Evolutionary conservation across 1,140 invertebrate genomes (phyloP).

Genomic region (Macrocentrus cingulum): DNA sequence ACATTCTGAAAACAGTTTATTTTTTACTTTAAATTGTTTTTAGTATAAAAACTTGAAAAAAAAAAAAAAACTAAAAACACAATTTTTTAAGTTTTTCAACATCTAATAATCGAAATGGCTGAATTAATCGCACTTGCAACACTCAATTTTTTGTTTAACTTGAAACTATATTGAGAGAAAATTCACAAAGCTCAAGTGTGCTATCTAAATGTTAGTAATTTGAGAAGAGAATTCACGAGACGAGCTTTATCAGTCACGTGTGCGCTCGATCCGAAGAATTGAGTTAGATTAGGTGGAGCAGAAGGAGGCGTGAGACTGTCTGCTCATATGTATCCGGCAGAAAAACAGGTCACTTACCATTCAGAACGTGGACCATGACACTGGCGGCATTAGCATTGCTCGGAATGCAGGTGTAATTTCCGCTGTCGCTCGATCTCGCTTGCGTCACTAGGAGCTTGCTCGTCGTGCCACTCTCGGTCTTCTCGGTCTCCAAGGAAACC

Average conservation of each 20-base stretch:
- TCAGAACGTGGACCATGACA: conserved; percentile 85
- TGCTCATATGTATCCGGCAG: not conserved
- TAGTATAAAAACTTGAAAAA: too few species aligned
- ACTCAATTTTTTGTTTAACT: too few species aligned
- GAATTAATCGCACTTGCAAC: too few species aligned
- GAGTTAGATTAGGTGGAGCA: conserved; percentile 24
- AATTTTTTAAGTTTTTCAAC: too few species aligned
- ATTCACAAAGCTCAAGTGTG: too few species aligned
- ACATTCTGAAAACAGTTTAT: too few species aligned
- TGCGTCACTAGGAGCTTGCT: conserved; percentile 87
- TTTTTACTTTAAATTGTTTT: too few species aligned
- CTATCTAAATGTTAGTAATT: too few species aligned
- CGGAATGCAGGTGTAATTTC: conserved; percentile 86
- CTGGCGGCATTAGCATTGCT: conserved; percentile 85
- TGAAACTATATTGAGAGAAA: too few species aligned
- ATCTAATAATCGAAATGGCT: too few species aligned
- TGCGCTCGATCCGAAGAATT: conserved; percentile 4
- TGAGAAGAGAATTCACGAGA: too few species aligned
- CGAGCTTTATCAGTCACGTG: not conserved
- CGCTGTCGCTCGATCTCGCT: conserved; percentile 80
- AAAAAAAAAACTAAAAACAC: too few species aligned
- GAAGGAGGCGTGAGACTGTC: not conserved
- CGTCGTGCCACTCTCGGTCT: conserved; percentile 83
- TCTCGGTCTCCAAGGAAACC: conserved; percentile 88
- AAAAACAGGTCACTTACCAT: conserved; percentile 68